Conservation (phyloP, 1,140 invertebrate species). For the Rhagoletis pomonella region DNA sequence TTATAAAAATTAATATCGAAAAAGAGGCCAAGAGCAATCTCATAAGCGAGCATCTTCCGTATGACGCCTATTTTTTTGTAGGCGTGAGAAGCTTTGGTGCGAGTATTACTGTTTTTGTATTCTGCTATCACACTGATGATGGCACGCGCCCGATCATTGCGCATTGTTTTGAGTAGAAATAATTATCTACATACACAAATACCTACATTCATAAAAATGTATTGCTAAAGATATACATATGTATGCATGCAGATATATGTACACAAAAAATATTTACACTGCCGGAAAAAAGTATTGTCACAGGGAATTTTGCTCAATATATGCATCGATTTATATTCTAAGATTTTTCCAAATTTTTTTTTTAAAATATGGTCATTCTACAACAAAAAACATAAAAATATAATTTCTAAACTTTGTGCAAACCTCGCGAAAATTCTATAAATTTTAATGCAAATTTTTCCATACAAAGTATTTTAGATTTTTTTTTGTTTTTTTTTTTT, state of each 20-base stretch:
- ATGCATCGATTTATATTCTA: background rate
- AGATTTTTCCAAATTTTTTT: too few species aligned
- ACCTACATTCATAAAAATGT: background rate
- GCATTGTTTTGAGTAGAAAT: background rate
- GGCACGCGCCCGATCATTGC: conserved; percentile 26
- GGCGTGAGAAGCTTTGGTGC: background rate
- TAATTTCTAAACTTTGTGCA: too few species aligned
- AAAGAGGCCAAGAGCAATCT: background rate
- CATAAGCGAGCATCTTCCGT: background rate
- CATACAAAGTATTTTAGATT: too few species aligned
- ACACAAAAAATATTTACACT: too few species aligned
- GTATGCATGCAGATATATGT: background rate
- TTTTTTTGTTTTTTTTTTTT: too few species aligned
- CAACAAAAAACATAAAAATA: too few species aligned
- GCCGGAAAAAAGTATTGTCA: too few species aligned
- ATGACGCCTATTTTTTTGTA: background rate
- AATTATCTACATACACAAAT: background rate
- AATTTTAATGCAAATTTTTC: too few species aligned
- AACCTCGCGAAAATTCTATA: too few species aligned
- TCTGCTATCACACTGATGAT: conserved; percentile 15
- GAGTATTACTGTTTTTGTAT: background rate
- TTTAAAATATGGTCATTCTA: too few species aligned
- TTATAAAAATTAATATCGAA: background rate
- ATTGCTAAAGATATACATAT: background rate
- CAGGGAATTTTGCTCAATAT: background rate